Evolutionary conservation across 2,797 vertebrate species (phyloP).

Genomic region (Mastacembelus armatus): DNA sequence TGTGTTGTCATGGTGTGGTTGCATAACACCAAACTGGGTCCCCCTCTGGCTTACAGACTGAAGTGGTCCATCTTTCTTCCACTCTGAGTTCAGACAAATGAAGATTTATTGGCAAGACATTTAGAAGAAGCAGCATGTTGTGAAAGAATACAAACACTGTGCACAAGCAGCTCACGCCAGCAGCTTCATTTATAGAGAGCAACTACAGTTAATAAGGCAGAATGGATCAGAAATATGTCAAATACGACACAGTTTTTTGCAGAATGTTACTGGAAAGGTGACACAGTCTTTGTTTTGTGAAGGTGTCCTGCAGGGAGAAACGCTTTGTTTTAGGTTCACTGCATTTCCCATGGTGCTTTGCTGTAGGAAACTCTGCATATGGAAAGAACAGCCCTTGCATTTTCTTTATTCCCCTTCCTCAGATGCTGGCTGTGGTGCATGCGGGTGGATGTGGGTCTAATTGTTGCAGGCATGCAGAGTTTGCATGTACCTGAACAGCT

Average conservation of each 20-base stretch:
- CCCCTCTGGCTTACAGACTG: slow-evolving; percentile 55
- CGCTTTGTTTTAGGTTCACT: neutral
- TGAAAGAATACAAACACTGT: neutral
- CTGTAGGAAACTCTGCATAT: slow-evolving; percentile 32
- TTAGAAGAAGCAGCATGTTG: neutral
- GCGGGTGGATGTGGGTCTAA: slow-evolving; percentile 1
- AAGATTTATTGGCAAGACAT: slow-evolving; percentile 5
- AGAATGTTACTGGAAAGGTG: too few species aligned
- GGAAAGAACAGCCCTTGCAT: slow-evolving; percentile 31
- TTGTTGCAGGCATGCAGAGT: neutral
- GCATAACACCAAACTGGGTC: slow-evolving; percentile 68
- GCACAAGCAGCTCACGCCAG: too few species aligned
- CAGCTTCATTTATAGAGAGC: too few species aligned
- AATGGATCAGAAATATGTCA: neutral
- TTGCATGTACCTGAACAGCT: slow-evolving; percentile 10
- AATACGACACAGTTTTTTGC: too few species aligned
- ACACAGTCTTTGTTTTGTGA: too few species aligned
- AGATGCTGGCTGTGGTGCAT: slow-evolving; percentile 29
- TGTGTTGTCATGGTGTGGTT: slow-evolving; percentile 60
- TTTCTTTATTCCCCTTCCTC: slow-evolving; percentile 55
- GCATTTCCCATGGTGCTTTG: slow-evolving; percentile 54
- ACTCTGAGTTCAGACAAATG: neutral
- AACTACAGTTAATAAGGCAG: too few species aligned
- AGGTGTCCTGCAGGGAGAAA: neutral
- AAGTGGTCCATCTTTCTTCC: slow-evolving; percentile 39